A percentile compares a stretch with the other conserved stretches of the same genome.
Evolutionary conservation across 1,140 invertebrate genomes (phyloP).

Genomic region (Manduca sexta): DNA sequence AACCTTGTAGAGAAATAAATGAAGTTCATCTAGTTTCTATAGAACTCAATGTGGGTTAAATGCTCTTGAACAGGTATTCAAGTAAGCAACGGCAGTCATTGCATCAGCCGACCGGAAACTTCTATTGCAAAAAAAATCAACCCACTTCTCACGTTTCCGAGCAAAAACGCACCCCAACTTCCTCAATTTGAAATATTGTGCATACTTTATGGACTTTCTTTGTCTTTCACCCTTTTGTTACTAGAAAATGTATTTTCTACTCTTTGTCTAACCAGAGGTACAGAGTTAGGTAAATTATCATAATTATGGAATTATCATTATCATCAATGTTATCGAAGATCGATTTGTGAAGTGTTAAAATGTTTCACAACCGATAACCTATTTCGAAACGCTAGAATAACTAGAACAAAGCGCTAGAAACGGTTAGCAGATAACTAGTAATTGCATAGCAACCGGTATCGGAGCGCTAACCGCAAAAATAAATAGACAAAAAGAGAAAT

Average conservation of each 20-base stretch:
- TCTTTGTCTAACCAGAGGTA: too few relatives aligned
- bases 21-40: too few relatives aligned
- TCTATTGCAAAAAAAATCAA: constrained; percentile 3
- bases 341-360: too few relatives aligned
- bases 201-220: constrained; percentile 4
- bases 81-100: constrained; percentile 1
- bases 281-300: too few relatives aligned
- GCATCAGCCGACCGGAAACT: constrained; percentile 14
- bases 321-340: too few relatives aligned
- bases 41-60: too few relatives aligned
- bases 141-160: constrained; percentile 2
- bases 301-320: too few relatives aligned
- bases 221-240: neutral
- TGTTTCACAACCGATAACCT: neutral
- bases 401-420: neutral
- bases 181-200: neutral
- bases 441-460: constrained; percentile 16
- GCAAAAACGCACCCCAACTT: constrained; percentile 6
- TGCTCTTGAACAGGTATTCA: too few relatives aligned
- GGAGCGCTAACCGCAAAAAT: constrained; percentile 19
- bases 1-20: too few relatives aligned
- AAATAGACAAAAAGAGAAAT: constrained; percentile 38
- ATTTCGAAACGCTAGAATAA: neutral
- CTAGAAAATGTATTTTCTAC: too few relatives aligned
- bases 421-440: neutral